A percentile compares a stretch with the other conserved stretches of the same genome.
Conservation (phyloP, 2,888 invertebrate genomes). For the Melanophora roralis region DNA sequence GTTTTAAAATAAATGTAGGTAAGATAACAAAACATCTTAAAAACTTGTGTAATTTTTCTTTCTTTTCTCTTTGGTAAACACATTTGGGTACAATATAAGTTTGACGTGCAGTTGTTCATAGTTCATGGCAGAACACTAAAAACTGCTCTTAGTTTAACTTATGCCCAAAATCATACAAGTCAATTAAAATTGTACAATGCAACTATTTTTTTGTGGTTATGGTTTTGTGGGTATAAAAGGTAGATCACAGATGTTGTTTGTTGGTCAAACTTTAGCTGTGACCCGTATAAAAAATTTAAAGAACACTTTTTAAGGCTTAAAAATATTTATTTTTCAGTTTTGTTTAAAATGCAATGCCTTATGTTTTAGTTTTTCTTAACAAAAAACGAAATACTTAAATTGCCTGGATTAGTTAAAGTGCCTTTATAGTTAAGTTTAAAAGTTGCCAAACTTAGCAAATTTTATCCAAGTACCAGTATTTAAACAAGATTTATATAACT, state of each 20-base stretch:
- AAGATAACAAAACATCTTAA: too few relatives aligned
- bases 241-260: not conserved
- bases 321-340: not conserved
- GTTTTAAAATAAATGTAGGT: too few relatives aligned
- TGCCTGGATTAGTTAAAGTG: not conserved
- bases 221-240: not conserved
- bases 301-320: constrained; percentile 7
- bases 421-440: not conserved
- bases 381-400: not conserved
- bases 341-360: not conserved
- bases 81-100: not conserved
- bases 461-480: constrained; percentile 31
- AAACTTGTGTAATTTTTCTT: too few relatives aligned
- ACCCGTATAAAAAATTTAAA: not conserved
- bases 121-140: not conserved
- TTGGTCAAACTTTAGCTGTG: constrained; percentile 1
- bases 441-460: constrained; percentile 21
- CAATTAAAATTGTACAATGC: constrained; percentile 8
- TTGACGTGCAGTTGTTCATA: not conserved
- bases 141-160: not conserved
- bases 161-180: constrained; percentile 12
- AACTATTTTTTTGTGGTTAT: not conserved
- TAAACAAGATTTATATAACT: constrained; percentile 25
- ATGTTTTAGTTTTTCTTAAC: not conserved
- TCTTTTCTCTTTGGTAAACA: not conserved